Conservation (phyloP, 2,797 vertebrate species). For the Rachycentron canadum region DNA sequence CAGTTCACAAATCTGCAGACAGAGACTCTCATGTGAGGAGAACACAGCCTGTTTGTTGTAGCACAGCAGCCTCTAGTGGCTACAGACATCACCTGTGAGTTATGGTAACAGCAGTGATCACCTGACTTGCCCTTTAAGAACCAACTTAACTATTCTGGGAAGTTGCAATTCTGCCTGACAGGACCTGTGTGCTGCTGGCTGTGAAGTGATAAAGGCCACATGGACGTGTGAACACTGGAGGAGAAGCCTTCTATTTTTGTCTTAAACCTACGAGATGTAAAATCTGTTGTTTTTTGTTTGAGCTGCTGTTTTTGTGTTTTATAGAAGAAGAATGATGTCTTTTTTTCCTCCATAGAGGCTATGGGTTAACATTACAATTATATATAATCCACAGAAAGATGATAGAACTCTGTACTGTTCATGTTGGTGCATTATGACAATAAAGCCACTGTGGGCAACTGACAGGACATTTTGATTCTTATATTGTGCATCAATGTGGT, state of each 20-base stretch:
- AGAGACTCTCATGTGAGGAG: background rate
- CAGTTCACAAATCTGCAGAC: background rate
- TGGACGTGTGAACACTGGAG: background rate
- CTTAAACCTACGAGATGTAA: background rate
- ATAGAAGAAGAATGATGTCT: background rate
- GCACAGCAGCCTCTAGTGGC: conserved; percentile 76
- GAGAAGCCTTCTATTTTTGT: background rate
- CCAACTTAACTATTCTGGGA: background rate
- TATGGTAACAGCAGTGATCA: background rate
- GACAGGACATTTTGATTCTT: background rate
- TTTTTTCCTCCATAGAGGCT: background rate
- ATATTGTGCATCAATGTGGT: background rate
- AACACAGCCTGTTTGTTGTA: conserved; percentile 23
- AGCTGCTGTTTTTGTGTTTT: background rate
- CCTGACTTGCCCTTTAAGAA: conserved; percentile 13
- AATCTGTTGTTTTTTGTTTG: background rate
- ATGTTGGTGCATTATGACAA: too few species aligned
- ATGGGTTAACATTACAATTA: background rate
- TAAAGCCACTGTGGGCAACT: background rate
- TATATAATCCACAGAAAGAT: background rate
- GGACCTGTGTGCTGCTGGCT: background rate
- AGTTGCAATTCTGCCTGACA: background rate
- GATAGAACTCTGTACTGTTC: background rate
- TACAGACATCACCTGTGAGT: background rate
- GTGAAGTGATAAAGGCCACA: background rate